Evolutionary conservation across 2,888 invertebrate species (phyloP), one percentile per base, ranked within the genome.

Genomic region (Tachina fera): DNA sequence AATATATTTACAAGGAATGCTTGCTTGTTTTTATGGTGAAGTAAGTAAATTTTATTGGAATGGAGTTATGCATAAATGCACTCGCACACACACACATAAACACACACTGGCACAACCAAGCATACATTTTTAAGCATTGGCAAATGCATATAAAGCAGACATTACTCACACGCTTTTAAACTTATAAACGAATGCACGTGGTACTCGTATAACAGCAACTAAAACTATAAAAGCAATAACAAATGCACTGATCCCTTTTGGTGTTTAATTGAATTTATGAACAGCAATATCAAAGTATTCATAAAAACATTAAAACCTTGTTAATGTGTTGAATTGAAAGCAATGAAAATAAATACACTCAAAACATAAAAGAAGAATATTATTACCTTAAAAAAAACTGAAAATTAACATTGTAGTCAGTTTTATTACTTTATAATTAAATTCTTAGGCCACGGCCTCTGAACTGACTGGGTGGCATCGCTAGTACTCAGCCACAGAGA

Each of bases 181-280:
- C 10, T 4, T 31, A 31, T 31, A 31, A 31, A 31, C 31, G 31
- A 2, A 58, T n/a, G 39, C 65, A n/a, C n/a, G 19, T 13, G 67
- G n/a, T 65, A n/a, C n/a, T n/a, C n/a, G n/a, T 22, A 51, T 49
- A 70, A 77, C 13, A 22, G 1, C 22, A 60, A 58, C 22, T 41
- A 22, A 56, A 47, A 72, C 56, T 65, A 58, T 9, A 56, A 49
- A 41, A 80, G 72, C 65, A 63, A 19, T n/a, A 71, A 6, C 70
- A 80, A 47, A 72, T 83, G 79, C 45, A 82, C 60, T 79, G 71
- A 86, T 86, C 86, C 75, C 79, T 79, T 83, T 86, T 72, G 76
- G 68, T 86, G 83, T 83, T 86, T 86, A 86, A 86, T 86, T 86
- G 80, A 86, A 86, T 86, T 80, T 83, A 86, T 80, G 83, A 86